Percentiles rank a stretch among this genome's conserved stretches.
Evolutionary conservation across 2,888 invertebrate species (phyloP).

Genomic region (Seira musarum): DNA sequence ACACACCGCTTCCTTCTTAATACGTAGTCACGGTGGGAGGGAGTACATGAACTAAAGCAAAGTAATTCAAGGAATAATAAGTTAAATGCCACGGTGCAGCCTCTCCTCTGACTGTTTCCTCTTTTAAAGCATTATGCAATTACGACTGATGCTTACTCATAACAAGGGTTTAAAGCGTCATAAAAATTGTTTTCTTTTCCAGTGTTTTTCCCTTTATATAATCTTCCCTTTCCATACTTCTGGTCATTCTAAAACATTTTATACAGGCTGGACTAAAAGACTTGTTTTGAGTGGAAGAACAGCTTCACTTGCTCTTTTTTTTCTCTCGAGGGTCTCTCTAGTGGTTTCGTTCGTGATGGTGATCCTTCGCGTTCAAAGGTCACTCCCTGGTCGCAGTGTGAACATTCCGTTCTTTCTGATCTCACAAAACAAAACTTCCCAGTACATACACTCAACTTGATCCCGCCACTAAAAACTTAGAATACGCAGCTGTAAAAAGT

Average conservation of each 20-base stretch:
- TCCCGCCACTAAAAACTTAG: too few relatives aligned
- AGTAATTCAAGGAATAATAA: neutral
- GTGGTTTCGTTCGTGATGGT: too few relatives aligned
- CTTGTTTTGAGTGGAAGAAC: too few relatives aligned
- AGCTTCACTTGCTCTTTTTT: too few relatives aligned
- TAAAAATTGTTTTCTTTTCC: slow-evolving; percentile 32
- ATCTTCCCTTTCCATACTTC: too few relatives aligned
- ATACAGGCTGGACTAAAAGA: too few relatives aligned
- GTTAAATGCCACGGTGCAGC: slow-evolving; percentile 25
- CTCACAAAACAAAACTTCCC: slow-evolving; percentile 24
- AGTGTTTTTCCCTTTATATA: neutral
- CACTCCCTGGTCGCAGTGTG: slow-evolving; percentile 39
- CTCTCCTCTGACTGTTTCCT: neutral
- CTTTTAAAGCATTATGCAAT: neutral
- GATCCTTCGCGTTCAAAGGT: slow-evolving; percentile 35
- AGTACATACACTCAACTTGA: slow-evolving; percentile 12
- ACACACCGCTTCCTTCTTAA: too few relatives aligned
- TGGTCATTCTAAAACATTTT: too few relatives aligned
- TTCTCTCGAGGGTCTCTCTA: too few relatives aligned
- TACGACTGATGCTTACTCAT: slow-evolving; percentile 33
- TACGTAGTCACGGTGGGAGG: neutral
- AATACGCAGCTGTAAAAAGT: too few relatives aligned
- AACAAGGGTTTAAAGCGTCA: slow-evolving; percentile 50
- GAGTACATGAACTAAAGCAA: neutral
- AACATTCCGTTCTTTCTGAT: slow-evolving; percentile 30